Evolutionary conservation across 92 coral and sea anemone species (phyloP).

Genomic region (Isaurus tuberculatus): DNA sequence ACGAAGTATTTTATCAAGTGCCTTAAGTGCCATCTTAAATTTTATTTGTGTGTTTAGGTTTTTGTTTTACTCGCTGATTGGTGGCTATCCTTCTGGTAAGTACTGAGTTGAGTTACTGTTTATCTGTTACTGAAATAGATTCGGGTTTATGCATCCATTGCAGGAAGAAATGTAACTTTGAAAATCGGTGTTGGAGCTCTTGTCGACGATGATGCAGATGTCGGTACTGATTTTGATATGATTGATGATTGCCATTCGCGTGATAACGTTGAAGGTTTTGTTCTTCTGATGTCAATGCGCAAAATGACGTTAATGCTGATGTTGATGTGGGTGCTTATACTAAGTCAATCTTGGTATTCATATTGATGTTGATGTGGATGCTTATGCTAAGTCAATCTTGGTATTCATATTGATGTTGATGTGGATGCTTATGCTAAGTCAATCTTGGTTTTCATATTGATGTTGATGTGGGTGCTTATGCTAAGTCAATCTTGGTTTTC

Average conservation of each 20-base stretch:
- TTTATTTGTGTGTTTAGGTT: constrained; percentile 49
- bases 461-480: background rate
- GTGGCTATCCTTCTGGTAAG: constrained; percentile 89
- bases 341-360: background rate
- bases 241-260: no score
- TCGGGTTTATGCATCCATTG: no score
- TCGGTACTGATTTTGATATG: background rate
- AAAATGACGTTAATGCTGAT: background rate
- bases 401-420: background rate
- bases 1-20: no score
- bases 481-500: background rate
- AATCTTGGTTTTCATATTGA: background rate
- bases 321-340: background rate
- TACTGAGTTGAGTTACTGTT: background rate
- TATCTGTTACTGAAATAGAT: background rate
- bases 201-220: background rate
- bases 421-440: background rate
- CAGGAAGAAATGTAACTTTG: no score
- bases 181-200: no score
- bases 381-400: background rate
- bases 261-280: no score
- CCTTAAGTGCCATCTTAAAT: background rate
- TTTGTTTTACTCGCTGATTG: constrained; percentile 67
- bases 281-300: background rate
- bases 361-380: background rate